Base-by-base conservation (phyloP, 2,888 invertebrate genomes). In the Liposcelis brunnea region DNA sequence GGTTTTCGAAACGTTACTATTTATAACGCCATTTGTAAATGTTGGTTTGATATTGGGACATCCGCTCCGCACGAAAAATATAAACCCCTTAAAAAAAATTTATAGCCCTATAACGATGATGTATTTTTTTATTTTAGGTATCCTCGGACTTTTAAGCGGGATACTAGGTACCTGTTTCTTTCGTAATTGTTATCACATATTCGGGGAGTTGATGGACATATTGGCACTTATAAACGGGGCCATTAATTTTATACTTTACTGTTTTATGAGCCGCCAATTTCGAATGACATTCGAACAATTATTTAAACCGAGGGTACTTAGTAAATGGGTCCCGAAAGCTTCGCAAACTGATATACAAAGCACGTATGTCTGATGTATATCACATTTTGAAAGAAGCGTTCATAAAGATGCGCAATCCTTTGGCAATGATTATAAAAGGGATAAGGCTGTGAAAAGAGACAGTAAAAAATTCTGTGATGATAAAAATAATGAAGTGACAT, bases 211-310 rank as follows among this genome's bases (percentile, higher is more conserved):
- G 46, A 82, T 91, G 78, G 91, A 94, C 64, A 77, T 89, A 49
- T 63, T 91, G 57, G 91, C 93, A 1, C 70, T 94, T 47, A 66
- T 89, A 54, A 94, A 93, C 62, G 87, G 90, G 7, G 84, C 89
- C 1, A 83, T 93, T 48, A 94, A 91, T 63, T 94, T 94, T 58
- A 80, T 93, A 45, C 70, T 94, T 36, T 94, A 93, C 61, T 93
- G 91, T 58, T 73, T 84, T 44, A 93, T 94, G 93, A 90, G 89
- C 49, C 74, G 84, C 50, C 91, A 91, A 69, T 94, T 94, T 62
- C 72, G 94, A 12, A 75, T 74, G 53, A 82, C 82, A 1, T 86
- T 82, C 59, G 69, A 75, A 10, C 72, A 76, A 56, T 63, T 85
- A 55, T 77, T 87, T 57, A 69, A 74, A 50, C 75, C 75, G n/a